These are phyloP conservation scores for Muscicapa adusta DNA, from an alignment of 2,113 vertebrate species.

Conservation along the genomic window DNA sequence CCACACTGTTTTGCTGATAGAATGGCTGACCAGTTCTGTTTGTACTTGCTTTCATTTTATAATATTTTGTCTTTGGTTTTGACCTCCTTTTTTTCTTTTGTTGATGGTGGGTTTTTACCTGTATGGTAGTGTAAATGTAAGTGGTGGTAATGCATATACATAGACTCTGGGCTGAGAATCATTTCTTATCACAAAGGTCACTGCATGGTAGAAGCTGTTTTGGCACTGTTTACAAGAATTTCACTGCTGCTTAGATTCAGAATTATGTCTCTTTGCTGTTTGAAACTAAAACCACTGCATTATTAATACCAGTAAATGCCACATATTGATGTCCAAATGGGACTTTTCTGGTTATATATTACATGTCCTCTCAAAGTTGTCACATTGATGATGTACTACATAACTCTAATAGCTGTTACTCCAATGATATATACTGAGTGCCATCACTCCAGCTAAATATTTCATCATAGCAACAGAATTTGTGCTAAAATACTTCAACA, in stretches of 20 bases:
- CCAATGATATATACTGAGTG: conserved; percentile 58
- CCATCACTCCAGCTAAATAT: conserved; percentile 48
- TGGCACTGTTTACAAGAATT: conserved; percentile 21
- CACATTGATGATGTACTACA: conserved; percentile 52
- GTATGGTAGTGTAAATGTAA: not conserved
- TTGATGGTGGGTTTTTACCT: not conserved
- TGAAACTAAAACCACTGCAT: conserved; percentile 47
- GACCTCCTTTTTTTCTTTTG: not conserved
- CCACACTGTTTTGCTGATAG: not conserved
- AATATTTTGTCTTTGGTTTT: not conserved
- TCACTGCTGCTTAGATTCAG: not conserved
- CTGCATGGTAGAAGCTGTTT: not conserved
- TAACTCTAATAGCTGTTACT: conserved; percentile 62
- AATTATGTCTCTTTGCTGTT: conserved; percentile 34
- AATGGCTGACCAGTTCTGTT: not conserved
- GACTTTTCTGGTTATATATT: conserved; percentile 54
- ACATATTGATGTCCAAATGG: conserved; percentile 52
- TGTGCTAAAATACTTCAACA: conserved; percentile 13
- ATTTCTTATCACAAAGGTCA: conserved; percentile 27
- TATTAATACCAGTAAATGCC: conserved; percentile 60
- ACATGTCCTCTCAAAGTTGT: conserved; percentile 58
- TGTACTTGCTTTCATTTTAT: not conserved
- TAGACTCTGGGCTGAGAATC: not conserved
- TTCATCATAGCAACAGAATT: conserved; percentile 27
- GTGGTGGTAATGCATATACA: not conserved